phyloP scores from a whole-genome alignment of 2,888 invertebrate genomes.

The Lumbricus terrestris region DNA sequence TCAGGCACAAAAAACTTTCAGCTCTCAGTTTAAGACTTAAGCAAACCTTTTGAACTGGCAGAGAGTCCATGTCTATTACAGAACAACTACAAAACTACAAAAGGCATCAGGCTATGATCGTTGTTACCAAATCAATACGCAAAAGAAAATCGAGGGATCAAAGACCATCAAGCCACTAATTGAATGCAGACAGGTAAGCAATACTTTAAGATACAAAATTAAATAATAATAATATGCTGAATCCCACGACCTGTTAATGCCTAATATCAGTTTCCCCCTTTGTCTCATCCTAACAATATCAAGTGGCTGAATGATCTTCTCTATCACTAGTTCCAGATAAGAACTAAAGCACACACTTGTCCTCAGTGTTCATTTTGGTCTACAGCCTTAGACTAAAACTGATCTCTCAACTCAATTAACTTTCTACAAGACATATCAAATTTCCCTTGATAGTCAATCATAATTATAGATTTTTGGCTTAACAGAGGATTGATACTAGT shows the following conservation, averaged over 20 bases:
- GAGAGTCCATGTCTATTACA: not conserved
- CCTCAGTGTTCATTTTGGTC: not conserved
- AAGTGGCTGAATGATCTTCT: too few relatives aligned
- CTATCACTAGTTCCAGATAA: not conserved
- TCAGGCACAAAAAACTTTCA: not conserved
- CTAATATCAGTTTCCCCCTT: too few relatives aligned
- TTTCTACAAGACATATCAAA: not conserved
- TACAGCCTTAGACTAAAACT: not conserved
- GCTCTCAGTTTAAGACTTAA: not conserved
- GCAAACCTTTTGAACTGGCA: not conserved
- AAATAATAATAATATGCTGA: too few relatives aligned
- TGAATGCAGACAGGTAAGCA: not conserved
- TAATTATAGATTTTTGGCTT: not conserved
- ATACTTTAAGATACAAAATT: not conserved
- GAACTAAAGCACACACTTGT: not conserved
- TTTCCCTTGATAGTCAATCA: not conserved
- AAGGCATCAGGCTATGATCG: not conserved
- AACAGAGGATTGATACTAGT: too few relatives aligned
- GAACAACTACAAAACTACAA: not conserved
- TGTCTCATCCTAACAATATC: too few relatives aligned
- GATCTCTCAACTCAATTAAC: not conserved
- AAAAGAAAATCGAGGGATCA: not conserved
- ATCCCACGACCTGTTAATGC: not conserved
- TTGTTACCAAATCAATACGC: not conserved
- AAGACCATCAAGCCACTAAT: not conserved